phyloP scores from a whole-genome alignment of 2,113 vertebrate genomes.

The Neomonachus schauinslandi region DNA sequence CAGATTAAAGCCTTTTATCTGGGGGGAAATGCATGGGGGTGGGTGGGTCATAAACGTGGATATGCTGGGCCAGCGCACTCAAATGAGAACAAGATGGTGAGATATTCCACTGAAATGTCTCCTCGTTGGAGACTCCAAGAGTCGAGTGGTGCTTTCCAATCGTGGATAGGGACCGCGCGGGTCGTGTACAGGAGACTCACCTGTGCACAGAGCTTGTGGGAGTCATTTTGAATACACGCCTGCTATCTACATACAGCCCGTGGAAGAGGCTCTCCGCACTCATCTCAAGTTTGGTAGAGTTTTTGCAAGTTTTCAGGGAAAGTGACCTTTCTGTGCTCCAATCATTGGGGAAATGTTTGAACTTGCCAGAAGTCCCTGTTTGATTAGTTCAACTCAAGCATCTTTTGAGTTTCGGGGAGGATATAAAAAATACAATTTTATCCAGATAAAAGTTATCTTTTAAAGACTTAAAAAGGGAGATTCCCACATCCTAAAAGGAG shows the following conservation, averaged over 20 bases:
- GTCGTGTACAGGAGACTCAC: background rate
- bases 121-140: constrained; percentile 62
- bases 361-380: constrained; percentile 11
- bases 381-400: constrained; percentile 39
- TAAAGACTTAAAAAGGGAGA: constrained; percentile 17
- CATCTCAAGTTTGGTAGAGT: background rate
- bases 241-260: background rate
- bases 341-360: background rate
- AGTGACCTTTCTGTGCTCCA: constrained; percentile 32
- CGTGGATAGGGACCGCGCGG: constrained; percentile 47
- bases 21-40: constrained; percentile 8
- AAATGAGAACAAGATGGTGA: constrained; percentile 60
- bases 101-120: constrained; percentile 72
- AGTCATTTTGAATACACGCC: background rate
- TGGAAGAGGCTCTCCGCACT: background rate
- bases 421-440: constrained; percentile 41
- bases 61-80: constrained; percentile 25
- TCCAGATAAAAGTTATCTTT: background rate
- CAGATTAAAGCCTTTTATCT: constrained; percentile 56
- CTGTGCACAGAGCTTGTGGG: background rate
- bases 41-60: background rate
- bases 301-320: constrained; percentile 28
- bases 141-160: constrained; percentile 58
- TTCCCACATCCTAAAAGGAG: background rate
- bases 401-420: constrained; percentile 15